Conservation (phyloP, 2,797 vertebrate genomes). For the Prionace glauca region DNA sequence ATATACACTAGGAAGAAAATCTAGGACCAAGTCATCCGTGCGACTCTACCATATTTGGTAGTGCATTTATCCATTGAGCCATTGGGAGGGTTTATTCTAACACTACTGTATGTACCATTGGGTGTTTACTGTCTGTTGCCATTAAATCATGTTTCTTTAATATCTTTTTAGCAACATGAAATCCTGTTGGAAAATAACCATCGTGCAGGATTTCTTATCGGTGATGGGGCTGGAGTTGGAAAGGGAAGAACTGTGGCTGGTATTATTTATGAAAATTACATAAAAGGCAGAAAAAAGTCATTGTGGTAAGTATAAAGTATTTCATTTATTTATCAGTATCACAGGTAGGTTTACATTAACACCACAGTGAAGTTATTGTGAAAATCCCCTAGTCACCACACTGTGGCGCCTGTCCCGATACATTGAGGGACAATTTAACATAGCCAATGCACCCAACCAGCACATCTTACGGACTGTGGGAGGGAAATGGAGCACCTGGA, state of each 20-base stretch:
- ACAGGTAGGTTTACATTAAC: too few species aligned
- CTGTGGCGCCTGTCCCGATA: too few species aligned
- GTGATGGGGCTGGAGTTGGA: constrained; percentile 89
- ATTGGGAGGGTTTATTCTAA: neutral
- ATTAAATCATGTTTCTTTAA: neutral
- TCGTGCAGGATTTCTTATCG: constrained; percentile 89
- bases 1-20: neutral
- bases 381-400: too few species aligned
- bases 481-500: too few species aligned
- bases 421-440: too few species aligned
- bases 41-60: neutral
- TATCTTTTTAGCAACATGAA: constrained; percentile 80
- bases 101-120: neutral
- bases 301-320: constrained; percentile 72
- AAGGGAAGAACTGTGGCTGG: constrained; percentile 94
- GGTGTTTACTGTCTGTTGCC: neutral
- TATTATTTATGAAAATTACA: constrained; percentile 87
- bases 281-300: constrained; percentile 85
- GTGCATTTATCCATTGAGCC: constrained; percentile 4
- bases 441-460: too few species aligned
- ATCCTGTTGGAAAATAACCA: constrained; percentile 85
- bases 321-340: too few species aligned
- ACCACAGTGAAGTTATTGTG: too few species aligned
- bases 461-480: too few species aligned
- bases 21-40: neutral